Conservation (phyloP, 2,113 vertebrate species). For the Spheniscus mendiculus region DNA sequence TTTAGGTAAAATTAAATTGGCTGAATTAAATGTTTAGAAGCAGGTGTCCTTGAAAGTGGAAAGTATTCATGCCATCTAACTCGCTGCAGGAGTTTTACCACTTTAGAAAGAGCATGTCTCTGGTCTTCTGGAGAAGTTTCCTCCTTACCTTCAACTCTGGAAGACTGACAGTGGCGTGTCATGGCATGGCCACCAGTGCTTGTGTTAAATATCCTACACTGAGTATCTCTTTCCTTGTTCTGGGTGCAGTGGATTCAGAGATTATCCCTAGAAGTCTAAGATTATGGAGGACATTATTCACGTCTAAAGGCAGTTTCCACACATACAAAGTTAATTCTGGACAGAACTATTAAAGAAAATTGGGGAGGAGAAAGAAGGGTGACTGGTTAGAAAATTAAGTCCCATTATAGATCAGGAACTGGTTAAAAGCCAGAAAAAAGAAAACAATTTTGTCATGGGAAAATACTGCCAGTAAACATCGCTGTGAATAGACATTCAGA, state of each 20-base stretch:
- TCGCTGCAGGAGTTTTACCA: not conserved
- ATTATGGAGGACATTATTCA: not conserved
- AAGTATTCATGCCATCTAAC: not conserved
- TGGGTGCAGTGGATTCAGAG: not conserved
- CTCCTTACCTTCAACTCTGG: not conserved
- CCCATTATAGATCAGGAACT: not conserved
- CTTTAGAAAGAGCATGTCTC: not conserved
- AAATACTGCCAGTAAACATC: slow-evolving; percentile 15
- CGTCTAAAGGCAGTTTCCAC: not conserved
- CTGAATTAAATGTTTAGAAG: not conserved
- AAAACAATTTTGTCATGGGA: not conserved
- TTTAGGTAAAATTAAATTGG: not conserved
- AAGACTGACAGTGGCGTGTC: not conserved
- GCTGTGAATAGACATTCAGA: slow-evolving; percentile 6
- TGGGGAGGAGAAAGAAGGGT: not conserved
- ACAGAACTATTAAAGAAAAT: not conserved
- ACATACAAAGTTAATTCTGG: not conserved
- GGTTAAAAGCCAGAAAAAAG: not conserved
- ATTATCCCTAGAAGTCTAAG: not conserved
- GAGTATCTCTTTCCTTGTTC: not conserved
- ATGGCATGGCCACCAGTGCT: not conserved
- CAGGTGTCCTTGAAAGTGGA: not conserved
- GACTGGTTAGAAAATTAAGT: not conserved
- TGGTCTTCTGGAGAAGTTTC: not conserved
- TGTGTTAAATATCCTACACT: not conserved